Percentiles rank a stretch among this genome's conserved stretches.
Evolutionary conservation across 1,140 invertebrate genomes (phyloP).

Genomic region (Rhagoletis pomonella): DNA sequence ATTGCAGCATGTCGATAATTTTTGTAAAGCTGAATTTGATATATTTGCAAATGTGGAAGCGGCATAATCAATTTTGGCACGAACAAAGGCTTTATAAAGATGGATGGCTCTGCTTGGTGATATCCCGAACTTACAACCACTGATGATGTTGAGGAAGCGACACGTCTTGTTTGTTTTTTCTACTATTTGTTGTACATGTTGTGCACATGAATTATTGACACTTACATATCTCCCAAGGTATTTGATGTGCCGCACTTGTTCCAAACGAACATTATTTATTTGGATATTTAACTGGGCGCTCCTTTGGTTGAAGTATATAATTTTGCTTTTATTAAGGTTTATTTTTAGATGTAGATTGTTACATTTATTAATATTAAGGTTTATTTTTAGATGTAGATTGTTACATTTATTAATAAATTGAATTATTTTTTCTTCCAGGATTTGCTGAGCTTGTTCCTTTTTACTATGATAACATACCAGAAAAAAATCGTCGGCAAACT

Average conservation of each 20-base stretch:
- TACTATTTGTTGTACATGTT: constrained; percentile 11
- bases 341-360: not conserved
- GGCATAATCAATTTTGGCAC: constrained; percentile 52
- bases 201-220: not conserved
- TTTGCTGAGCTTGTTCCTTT: not conserved
- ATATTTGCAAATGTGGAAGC: constrained; percentile 31
- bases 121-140: constrained; percentile 18
- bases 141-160: not conserved
- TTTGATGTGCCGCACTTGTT: not conserved
- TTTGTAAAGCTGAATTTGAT: not conserved
- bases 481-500: constrained; percentile 48
- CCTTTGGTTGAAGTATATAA: not conserved
- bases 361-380: too few species aligned
- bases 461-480: not conserved
- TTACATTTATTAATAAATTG: constrained; percentile 5
- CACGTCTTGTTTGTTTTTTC: not conserved
- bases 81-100: not conserved
- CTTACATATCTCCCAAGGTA: constrained; percentile 31
- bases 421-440: not conserved
- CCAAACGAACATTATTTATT: not conserved
- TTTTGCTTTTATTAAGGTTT: not conserved
- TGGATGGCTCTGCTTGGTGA: not conserved
- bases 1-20: not conserved
- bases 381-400: not conserved
- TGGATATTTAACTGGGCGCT: not conserved